Base-by-base conservation (phyloP, 2,797 vertebrate species). In the Argentina silus region DNA sequence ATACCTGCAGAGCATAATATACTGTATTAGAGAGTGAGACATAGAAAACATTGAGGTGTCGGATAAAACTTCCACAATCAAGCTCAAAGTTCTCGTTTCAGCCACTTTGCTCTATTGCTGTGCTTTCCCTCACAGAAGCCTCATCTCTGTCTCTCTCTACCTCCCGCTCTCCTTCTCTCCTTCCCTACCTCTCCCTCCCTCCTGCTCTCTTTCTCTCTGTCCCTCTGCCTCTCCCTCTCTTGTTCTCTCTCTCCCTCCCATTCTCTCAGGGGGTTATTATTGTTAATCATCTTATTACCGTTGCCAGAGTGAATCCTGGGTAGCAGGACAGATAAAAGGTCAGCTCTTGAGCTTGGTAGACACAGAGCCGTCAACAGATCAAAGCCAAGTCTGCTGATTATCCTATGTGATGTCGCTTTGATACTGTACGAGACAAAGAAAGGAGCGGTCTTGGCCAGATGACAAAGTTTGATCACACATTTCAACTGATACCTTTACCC, bases 231-330 rank as follows among this genome's bases (percentile, higher is more conserved):
- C 56, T 67, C 68, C 66, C 53, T 50, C 23, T 63, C 36, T 15
- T 7, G 12, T 7, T n/a, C 55, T 10, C 69, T 42, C 57, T 59
- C 56, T 45, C 42, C 27, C 68, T 51, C 63, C 57, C 50, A 53
- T 85, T 90, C 81, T 90, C 78, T 85, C 45, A 48, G 77, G 85
- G 87, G 87, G 86, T 89, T 90, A 92, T 93, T 93, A 92, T 89
- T 89, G 89, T 88, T 92, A 90, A 93, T 92, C 90, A 89, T 92
- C 89, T 91, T 91, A 91, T 93, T 91, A 87, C 86, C 74, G 84
- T 87, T 88, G 86, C 83, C 86, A 73, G 81, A 91, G 89, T 79
- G 80, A 85, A 85, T 87, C 85, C 88, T 83, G 76, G 86, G 70
- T 74, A 85, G 86, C 73, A 69, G 60, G 87, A 78, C 87, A 83